Percentiles rank a stretch among this genome's conserved stretches.
phyloP scores from a whole-genome alignment of 2,113 vertebrate genomes.

The Sylvia atricapilla region DNA sequence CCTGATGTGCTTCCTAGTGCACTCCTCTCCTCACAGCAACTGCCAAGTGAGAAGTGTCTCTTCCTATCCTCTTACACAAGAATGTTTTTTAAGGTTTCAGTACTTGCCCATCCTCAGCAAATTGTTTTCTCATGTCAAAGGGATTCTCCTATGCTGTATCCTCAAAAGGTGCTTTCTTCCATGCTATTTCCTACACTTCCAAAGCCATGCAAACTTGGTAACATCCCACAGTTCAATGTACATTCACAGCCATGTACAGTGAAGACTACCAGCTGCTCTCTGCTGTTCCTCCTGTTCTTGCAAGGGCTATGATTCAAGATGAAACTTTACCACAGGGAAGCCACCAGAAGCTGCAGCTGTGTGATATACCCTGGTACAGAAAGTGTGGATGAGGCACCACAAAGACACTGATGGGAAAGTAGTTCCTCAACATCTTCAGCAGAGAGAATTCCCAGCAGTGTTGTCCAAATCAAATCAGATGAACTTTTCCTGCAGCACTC shows the following conservation, averaged over 20 bases:
- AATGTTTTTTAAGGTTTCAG: background rate
- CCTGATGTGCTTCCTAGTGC: rapidly evolving
- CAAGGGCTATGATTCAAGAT: background rate
- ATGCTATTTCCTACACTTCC: background rate
- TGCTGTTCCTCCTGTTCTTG: background rate
- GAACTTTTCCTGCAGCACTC: background rate
- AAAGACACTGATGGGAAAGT: background rate
- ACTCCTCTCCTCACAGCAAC: background rate
- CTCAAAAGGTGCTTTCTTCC: rapidly evolving
- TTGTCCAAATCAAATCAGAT: background rate
- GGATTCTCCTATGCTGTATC: background rate
- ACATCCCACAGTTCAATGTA: background rate
- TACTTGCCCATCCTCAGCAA: background rate
- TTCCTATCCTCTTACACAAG: background rate
- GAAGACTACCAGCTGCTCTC: background rate
- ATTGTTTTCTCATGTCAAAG: background rate
- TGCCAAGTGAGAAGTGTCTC: background rate
- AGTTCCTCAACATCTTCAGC: background rate
- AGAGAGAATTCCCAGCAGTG: background rate
- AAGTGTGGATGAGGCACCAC: background rate
- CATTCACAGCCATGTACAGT: rapidly evolving
- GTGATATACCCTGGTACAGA: rapidly evolving
- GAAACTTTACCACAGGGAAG: background rate
- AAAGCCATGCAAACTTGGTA: background rate
- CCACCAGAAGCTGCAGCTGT: background rate